These are phyloP conservation scores for Drosophila bunnanda DNA, from an alignment of 2,888 invertebrate species.

Conservation along the genomic window DNA sequence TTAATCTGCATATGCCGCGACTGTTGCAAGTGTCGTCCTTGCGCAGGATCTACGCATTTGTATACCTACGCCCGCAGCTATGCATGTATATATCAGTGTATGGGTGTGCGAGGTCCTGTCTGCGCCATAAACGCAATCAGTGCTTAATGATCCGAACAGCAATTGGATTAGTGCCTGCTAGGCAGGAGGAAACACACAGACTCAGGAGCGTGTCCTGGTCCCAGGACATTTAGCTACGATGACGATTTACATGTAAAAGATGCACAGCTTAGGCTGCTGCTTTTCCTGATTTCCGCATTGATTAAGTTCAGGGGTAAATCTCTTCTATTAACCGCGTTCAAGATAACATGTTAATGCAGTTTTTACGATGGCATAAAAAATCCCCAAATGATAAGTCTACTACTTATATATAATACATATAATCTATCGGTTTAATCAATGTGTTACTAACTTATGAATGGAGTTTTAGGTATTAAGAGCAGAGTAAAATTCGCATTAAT, in stretches of 20 bases:
- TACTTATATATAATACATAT: background rate
- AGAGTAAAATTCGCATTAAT: no score
- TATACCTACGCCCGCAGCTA: conserved; percentile 11
- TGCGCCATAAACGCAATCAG: conserved; percentile 71
- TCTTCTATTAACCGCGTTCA: background rate
- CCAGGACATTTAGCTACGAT: conserved; percentile 6
- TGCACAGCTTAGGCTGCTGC: conserved; percentile 21
- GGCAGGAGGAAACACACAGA: conserved; percentile 43
- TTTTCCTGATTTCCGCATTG: conserved; percentile 15
- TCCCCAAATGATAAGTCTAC: background rate
- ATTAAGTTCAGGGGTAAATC: conserved; percentile 27
- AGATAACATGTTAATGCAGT: conserved; percentile 2
- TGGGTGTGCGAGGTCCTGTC: conserved; percentile 27
- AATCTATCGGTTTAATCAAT: background rate
- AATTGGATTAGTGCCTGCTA: conserved; percentile 71
- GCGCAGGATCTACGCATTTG: conserved; percentile 27
- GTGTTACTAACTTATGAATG: background rate
- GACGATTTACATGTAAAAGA: conserved; percentile 41
- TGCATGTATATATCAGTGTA: background rate
- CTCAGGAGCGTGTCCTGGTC: conserved; percentile 1
- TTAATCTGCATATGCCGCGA: conserved; percentile 63
- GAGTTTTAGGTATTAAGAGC: background rate
- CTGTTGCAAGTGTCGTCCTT: conserved; percentile 25
- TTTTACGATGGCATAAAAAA: conserved; percentile 1
- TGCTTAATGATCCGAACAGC: conserved; percentile 76